A percentile compares a stretch with the other conserved stretches of the same genome.
Conservation (phyloP, 1,140 invertebrate species). For the Brachionus asplanchnoidis region DNA sequence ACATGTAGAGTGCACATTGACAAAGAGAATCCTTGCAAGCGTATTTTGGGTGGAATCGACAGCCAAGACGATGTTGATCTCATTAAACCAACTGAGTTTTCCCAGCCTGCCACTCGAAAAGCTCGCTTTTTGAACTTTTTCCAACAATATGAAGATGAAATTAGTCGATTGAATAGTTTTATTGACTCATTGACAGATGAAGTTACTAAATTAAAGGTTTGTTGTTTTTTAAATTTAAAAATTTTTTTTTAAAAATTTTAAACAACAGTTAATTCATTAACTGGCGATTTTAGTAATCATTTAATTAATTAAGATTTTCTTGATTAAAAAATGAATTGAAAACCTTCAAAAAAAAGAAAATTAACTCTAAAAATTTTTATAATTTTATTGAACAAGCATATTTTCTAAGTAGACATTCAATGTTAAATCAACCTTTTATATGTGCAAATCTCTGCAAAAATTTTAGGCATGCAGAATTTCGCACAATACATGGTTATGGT, state of each 20-base stretch:
- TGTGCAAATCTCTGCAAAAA: too few species aligned
- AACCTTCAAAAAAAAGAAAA: not conserved
- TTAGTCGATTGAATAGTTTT: slow-evolving; percentile 22
- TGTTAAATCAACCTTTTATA: not conserved
- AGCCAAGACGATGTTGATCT: not conserved
- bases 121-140: not conserved
- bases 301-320: too few species aligned
- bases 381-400: not conserved
- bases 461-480: not conserved
- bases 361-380: not conserved
- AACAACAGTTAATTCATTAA: too few species aligned
- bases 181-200: slow-evolving; percentile 50
- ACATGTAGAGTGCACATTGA: slow-evolving; percentile 50
- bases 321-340: too few species aligned
- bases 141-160: slow-evolving; percentile 36
- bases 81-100: slow-evolving; percentile 9
- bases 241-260: too few species aligned
- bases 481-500: not conserved
- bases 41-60: slow-evolving; percentile 48
- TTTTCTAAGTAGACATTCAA: not conserved
- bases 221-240: too few species aligned
- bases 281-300: too few species aligned
- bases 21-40: slow-evolving; percentile 47
- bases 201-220: slow-evolving; percentile 46
- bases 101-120: slow-evolving; percentile 2